These are phyloP conservation scores for Campopleginae sp. DNA, from an alignment of 2,888 invertebrate species.

Conservation along the genomic window DNA sequence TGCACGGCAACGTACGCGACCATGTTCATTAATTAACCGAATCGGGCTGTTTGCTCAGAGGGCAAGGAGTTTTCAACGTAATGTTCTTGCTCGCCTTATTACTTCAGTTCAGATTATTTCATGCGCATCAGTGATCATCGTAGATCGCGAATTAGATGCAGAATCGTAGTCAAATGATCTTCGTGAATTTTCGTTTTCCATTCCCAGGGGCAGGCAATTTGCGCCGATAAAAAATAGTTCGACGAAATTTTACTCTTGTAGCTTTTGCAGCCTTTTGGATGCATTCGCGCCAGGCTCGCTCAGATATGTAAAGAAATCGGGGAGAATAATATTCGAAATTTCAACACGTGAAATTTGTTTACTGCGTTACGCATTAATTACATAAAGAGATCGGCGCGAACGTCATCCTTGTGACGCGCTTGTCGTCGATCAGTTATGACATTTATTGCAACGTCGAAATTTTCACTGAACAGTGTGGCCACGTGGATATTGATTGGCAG, in stretches of 20 bases:
- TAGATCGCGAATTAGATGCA: not conserved
- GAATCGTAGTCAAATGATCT: not conserved
- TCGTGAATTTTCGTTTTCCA: not conserved
- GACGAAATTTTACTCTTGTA: not conserved
- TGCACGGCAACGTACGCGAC: not conserved
- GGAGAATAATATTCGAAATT: not conserved
- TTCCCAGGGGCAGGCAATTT: too few species aligned
- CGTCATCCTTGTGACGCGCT: not conserved
- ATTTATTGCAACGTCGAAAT: not conserved
- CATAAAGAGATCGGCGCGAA: not conserved
- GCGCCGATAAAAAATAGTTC: not conserved
- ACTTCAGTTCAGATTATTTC: not conserved
- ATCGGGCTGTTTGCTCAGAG: slow-evolving; percentile 1
- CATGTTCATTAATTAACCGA: not conserved
- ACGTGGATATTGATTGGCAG: not conserved
- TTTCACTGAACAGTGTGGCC: not conserved
- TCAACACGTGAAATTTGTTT: not conserved
- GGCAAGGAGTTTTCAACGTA: not conserved
- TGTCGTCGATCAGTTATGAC: not conserved
- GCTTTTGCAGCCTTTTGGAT: not conserved
- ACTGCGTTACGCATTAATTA: not conserved
- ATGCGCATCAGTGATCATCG: not conserved
- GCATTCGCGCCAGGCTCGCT: not conserved
- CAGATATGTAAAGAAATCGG: not conserved
- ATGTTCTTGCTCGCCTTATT: not conserved